phyloP scores from a whole-genome alignment of 2,888 invertebrate species.

The Lochmaea crataegi region DNA sequence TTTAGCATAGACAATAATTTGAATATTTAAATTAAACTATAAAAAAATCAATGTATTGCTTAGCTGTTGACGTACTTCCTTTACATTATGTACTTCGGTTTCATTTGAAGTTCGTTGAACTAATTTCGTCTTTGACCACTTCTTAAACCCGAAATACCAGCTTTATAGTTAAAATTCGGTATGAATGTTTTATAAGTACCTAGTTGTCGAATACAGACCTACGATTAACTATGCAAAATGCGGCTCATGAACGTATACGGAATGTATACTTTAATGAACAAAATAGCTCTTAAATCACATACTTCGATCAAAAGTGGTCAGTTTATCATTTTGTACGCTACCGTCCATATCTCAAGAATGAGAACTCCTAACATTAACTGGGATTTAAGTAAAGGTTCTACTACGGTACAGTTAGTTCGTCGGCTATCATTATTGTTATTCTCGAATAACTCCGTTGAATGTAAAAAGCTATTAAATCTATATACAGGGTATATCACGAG shows the following conservation, averaged over 20 bases:
- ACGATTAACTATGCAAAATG: constrained; percentile 28
- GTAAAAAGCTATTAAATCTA: constrained; percentile 17
- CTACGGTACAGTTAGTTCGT: constrained; percentile 34
- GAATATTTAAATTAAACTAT: neutral
- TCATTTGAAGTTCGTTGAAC: constrained; percentile 5
- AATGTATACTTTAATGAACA: constrained; percentile 49
- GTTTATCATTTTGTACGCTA: constrained; percentile 37
- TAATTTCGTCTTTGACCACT: constrained; percentile 1
- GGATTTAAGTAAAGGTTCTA: constrained; percentile 36
- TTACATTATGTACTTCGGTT: neutral
- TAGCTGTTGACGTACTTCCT: neutral
- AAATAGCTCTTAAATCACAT: constrained; percentile 48
- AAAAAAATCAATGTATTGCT: neutral
- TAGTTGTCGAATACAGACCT: neutral
- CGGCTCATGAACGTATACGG: constrained; percentile 19
- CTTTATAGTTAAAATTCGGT: constrained; percentile 1
- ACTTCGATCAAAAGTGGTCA: constrained; percentile 39
- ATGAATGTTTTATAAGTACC: constrained; percentile 5
- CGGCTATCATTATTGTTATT: constrained; percentile 38
- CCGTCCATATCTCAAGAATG: constrained; percentile 31
- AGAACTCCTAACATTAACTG: constrained; percentile 36
- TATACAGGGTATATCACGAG: constrained; percentile 1
- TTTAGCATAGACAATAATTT: neutral
- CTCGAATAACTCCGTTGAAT: constrained; percentile 28
- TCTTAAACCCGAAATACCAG: neutral